phyloP scores from a whole-genome alignment of 2,888 invertebrate genomes.

The Agrilus mali region DNA sequence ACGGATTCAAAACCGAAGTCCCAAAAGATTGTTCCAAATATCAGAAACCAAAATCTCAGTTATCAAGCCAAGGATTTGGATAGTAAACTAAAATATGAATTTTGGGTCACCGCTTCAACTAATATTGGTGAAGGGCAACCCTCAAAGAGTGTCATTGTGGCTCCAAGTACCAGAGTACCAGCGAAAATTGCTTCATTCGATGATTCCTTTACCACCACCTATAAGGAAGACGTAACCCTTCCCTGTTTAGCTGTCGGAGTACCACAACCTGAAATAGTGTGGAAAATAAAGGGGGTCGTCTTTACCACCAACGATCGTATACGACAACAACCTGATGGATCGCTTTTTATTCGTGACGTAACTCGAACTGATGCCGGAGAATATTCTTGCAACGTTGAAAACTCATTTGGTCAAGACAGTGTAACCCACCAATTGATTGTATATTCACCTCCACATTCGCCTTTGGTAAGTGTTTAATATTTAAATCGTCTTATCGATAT shows the following conservation, averaged over 20 bases:
- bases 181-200: slow-evolving; percentile 93
- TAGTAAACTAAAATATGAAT: slow-evolving; percentile 73
- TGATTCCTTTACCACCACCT: slow-evolving; percentile 82
- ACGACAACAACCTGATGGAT: slow-evolving; percentile 77
- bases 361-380: slow-evolving; percentile 85
- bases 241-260: slow-evolving; percentile 88
- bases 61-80: slow-evolving; percentile 78
- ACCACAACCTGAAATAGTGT: slow-evolving; percentile 77
- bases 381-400: slow-evolving; percentile 87
- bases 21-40: slow-evolving; percentile 68
- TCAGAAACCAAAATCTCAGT: slow-evolving; percentile 51
- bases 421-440: slow-evolving; percentile 83
- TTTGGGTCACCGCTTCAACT: slow-evolving; percentile 91
- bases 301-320: slow-evolving; percentile 72
- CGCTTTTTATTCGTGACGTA: slow-evolving; percentile 79
- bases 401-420: slow-evolving; percentile 84
- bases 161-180: slow-evolving; percentile 75
- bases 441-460: slow-evolving; percentile 65
- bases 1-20: slow-evolving; percentile 53
- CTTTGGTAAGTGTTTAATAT: slow-evolving; percentile 30
- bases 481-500: background rate
- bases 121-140: slow-evolving; percentile 89
- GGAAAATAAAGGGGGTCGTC: slow-evolving; percentile 75
- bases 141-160: slow-evolving; percentile 74
- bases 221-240: slow-evolving; percentile 82